A percentile compares a stretch with the other conserved stretches of the same genome.
Evolutionary conservation across 2,888 invertebrate species (phyloP).

Genomic region (Psylliodes chrysocephalus): DNA sequence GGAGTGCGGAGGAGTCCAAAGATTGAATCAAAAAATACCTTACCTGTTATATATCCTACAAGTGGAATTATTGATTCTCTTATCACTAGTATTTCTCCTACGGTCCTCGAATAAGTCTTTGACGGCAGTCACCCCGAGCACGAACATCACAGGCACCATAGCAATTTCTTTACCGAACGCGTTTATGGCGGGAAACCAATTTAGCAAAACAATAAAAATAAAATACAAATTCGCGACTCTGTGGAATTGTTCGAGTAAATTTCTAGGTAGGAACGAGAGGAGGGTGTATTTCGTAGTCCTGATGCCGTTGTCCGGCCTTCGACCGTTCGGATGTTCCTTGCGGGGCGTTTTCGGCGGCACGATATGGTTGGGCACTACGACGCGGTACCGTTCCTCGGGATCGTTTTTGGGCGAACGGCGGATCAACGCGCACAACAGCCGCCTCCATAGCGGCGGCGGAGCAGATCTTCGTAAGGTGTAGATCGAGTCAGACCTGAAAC

Average conservation of each 20-base stretch:
- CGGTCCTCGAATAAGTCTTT: conserved; percentile 96
- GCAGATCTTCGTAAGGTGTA: conserved; percentile 84
- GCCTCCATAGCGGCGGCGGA: conserved; percentile 78
- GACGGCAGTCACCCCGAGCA: conserved; percentile 91
- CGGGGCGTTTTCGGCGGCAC: conserved; percentile 83
- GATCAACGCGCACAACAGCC: conserved; percentile 72
- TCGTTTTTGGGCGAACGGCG: conserved; percentile 71
- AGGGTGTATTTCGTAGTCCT: conserved; percentile 95
- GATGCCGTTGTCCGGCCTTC: conserved; percentile 84
- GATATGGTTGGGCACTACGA: conserved; percentile 86
- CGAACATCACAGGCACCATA: conserved; percentile 94
- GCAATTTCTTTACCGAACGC: conserved; percentile 97
- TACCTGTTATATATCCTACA: conserved; percentile 93
- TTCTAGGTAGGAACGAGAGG: conserved; percentile 93
- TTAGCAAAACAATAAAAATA: conserved; percentile 93
- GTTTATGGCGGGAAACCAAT: conserved; percentile 94
- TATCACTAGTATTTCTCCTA: conserved; percentile 88
- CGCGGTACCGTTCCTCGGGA: conserved; percentile 63
- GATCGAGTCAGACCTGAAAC: conserved; percentile 81
- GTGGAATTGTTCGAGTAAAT: conserved; percentile 97
- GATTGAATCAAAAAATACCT: too few species aligned
- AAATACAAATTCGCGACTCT: conserved; percentile 98
- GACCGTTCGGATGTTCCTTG: conserved; percentile 86
- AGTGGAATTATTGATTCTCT: conserved; percentile 91
- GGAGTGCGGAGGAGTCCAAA: too few species aligned